Base-by-base conservation (phyloP, 2,113 vertebrate species). In the Marcusenius ussheri region DNA sequence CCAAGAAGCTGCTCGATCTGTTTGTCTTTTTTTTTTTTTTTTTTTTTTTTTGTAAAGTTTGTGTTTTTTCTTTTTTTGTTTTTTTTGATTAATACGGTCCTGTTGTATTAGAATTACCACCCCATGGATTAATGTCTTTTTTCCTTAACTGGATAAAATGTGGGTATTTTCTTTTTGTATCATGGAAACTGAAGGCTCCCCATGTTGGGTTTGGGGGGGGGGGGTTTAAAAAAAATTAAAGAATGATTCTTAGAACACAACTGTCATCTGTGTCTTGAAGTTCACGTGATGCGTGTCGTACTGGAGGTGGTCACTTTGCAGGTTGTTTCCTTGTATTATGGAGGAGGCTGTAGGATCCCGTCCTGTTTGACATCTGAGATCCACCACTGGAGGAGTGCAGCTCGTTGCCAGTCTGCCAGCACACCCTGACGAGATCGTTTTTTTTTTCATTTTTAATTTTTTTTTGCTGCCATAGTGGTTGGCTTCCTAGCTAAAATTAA, bases 211-310 rank as follows among this genome's bases (percentile, higher is more conserved):
- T 46, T 17, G 4, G 83, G 42, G 24, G 19, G 24, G 58, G 24
- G 58, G n/a, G 56, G 21, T 62, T 31, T 17, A 56, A 56, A 56
- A 88, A 90, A 86, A 88, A 88, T 80, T 87, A 88, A 90, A 90
- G 49, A 90, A 77, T 88, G 89, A 88, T 90, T 90, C 86, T 90
- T 90, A 90, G 66, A 83, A 88, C 24, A 46, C 17, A 2, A 9
- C 53, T 90, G 50, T 89, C 47, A 46, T 5, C 24, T 83, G 27
- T 21, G 46, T 21, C 9, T 89, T 74, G 39, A 47, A 42, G 74
- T 13, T 19, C 15, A 19, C 35, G 31, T 17, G 11, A 77, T 17
- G 13, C 3, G 15, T 35, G 31, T 35, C 1, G 0, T 74, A 3
- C 0, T 1, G 0, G 31, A 39, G 31, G 70, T 19, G 70, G 13